Evolutionary conservation across 2,113 vertebrate genomes (phyloP).

Genomic region (Ceuthmochares aereus): DNA sequence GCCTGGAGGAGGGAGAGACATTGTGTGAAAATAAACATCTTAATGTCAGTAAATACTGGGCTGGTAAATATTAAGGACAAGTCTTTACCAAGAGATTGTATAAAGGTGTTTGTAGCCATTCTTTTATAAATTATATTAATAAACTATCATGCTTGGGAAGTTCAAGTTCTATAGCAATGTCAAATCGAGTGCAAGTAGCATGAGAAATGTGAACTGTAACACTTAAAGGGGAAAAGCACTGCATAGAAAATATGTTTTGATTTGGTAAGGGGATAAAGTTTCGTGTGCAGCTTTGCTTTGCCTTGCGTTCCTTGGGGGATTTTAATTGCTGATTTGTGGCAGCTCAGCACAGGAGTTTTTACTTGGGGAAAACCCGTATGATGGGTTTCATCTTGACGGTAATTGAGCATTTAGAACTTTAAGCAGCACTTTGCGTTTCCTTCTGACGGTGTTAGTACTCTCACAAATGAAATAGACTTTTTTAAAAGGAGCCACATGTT

Average conservation of each 20-base stretch:
- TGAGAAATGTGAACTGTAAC: not conserved
- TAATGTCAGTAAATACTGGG: not conserved
- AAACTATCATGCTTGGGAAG: not conserved
- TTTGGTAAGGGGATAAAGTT: not conserved
- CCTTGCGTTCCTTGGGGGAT: not conserved
- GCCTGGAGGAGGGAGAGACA: not conserved
- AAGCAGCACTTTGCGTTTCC: not conserved
- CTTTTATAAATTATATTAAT: not conserved
- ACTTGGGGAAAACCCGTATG: not conserved
- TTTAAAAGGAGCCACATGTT: not conserved
- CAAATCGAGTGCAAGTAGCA: not conserved
- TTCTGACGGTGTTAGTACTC: not conserved
- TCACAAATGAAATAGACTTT: not conserved
- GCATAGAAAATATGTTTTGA: not conserved
- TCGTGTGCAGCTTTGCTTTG: not conserved
- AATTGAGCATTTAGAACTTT: not conserved
- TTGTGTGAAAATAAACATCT: not conserved
- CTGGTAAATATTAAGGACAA: not conserved
- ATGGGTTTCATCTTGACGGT: not conserved
- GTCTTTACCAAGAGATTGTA: not conserved
- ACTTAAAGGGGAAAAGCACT: not conserved
- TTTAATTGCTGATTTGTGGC: not conserved
- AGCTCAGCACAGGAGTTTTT: not conserved
- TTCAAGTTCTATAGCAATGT: not conserved
- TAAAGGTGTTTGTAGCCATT: not conserved